phyloP scores from a whole-genome alignment of 2,888 invertebrate genomes.

The Caenorhabditis zanzibari region DNA sequence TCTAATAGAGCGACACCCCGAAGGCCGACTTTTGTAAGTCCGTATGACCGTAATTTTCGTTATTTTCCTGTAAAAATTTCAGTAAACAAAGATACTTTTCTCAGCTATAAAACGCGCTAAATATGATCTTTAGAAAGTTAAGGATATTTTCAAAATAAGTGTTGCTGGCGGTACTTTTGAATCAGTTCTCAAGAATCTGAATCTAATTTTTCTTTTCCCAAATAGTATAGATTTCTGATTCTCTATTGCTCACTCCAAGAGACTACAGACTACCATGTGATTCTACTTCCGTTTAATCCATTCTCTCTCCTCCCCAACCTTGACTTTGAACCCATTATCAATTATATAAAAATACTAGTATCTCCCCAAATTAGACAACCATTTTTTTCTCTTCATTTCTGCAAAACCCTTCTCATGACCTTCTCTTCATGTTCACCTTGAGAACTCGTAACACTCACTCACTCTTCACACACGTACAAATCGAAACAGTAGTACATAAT shows the following conservation, averaged over 20 bases:
- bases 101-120: too few species aligned
- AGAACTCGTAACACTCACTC: conserved; percentile 50
- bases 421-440: conserved; percentile 60
- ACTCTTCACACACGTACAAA: conserved; percentile 6
- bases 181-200: too few species aligned
- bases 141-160: too few species aligned
- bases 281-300: neutral
- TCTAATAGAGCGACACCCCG: too few species aligned
- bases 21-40: too few species aligned
- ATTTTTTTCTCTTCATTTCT: conserved; percentile 10
- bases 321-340: conserved; percentile 14
- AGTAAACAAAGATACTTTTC: too few species aligned
- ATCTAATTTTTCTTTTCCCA: too few species aligned
- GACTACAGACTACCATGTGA: neutral
- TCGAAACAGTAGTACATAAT: conserved; percentile 46
- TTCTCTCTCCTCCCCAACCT: neutral
- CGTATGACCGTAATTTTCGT: too few species aligned
- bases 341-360: neutral
- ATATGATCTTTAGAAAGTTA: too few species aligned
- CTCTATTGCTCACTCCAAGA: neutral
- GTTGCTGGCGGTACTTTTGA: too few species aligned
- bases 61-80: too few species aligned
- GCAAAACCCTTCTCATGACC: conserved; percentile 34
- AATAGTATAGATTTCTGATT: too few species aligned
- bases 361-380: neutral